A percentile compares a stretch with the other conserved stretches of the same genome.
phyloP scores from a whole-genome alignment of 2,797 vertebrate genomes.

The Discoglossus pictus region DNA sequence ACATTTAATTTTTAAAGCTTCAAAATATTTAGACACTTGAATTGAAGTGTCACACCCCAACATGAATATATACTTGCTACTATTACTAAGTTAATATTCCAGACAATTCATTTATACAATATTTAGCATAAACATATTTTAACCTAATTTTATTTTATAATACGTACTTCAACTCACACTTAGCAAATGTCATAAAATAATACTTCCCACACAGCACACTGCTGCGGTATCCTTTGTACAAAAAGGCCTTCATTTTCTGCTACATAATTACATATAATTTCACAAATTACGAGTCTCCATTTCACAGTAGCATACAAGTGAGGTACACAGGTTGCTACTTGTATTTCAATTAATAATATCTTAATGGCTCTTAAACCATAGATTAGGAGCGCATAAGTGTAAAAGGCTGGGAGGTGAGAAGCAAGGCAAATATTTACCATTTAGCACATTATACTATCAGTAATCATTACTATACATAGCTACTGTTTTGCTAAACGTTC shows the following conservation, averaged over 20 bases:
- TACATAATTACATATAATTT: conserved; percentile 48
- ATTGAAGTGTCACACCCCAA: too few species aligned
- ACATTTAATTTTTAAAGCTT: not conserved
- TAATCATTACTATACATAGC: conserved; percentile 25
- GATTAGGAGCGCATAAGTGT: conserved; percentile 36
- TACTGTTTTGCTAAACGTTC: conserved; percentile 17
- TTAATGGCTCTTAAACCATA: conserved; percentile 50
- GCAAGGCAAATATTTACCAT: conserved; percentile 45
- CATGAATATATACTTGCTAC: too few species aligned
- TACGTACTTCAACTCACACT: conserved; percentile 1
- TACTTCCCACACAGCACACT: conserved; percentile 11
- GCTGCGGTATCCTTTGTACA: conserved; percentile 25
- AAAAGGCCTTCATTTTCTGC: conserved; percentile 31
- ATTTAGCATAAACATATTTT: conserved; percentile 7
- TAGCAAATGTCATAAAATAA: conserved; percentile 25
- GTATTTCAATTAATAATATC: conserved; percentile 50
- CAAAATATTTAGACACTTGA: too few species aligned
- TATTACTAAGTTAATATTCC: not conserved
- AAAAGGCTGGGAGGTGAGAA: conserved; percentile 40
- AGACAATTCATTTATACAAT: not conserved
- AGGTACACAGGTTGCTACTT: conserved; percentile 41
- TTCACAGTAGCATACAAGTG: conserved; percentile 46
- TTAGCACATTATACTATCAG: conserved; percentile 30
- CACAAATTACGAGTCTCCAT: conserved; percentile 34
- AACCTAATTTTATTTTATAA: conserved; percentile 4